A percentile compares a stretch with the other conserved stretches of the same genome.
These are phyloP conservation scores for Vandiemenella viatica DNA, from an alignment of 2,888 invertebrate species.

Conservation along the genomic window DNA sequence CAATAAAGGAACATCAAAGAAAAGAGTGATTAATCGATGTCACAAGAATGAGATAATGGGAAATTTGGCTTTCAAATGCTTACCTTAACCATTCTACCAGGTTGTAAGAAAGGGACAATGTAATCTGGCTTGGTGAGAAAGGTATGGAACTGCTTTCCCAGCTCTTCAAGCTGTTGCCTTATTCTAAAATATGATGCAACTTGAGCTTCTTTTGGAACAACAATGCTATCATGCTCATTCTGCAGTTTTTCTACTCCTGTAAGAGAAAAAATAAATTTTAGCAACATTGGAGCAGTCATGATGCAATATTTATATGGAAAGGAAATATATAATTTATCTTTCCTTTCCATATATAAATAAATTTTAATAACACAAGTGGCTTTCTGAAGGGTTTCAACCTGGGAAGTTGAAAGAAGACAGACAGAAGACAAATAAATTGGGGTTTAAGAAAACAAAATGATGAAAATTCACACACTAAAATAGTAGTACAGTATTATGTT, in stretches of 20 bases:
- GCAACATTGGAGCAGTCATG: too few species aligned
- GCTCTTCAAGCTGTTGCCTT: constrained; percentile 58
- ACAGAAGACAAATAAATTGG: too few species aligned
- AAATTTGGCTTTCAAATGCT: constrained; percentile 14
- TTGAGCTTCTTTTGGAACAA: constrained; percentile 54
- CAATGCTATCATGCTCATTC: constrained; percentile 43
- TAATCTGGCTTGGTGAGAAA: constrained; percentile 77
- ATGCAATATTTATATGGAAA: too few species aligned
- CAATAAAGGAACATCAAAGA: too few species aligned
- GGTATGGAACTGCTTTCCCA: constrained; percentile 57
- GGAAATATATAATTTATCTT: too few species aligned
- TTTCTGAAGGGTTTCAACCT: neutral
- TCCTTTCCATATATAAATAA: too few species aligned
- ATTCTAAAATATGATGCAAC: constrained; percentile 75
- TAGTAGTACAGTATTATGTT: too few species aligned
- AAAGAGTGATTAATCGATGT: neutral
- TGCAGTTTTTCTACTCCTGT: constrained; percentile 51
- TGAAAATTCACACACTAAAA: too few species aligned
- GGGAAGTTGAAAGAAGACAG: neutral
- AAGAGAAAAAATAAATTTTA: constrained; percentile 18
- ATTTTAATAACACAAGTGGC: neutral
- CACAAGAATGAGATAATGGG: neutral
- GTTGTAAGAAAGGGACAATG: constrained; percentile 84
- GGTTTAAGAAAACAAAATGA: too few species aligned
- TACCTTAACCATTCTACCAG: constrained; percentile 85